A percentile compares a stretch with the other conserved stretches of the same genome.
Conservation (phyloP, 2,888 invertebrate species). For the Ophion obscuratus region DNA sequence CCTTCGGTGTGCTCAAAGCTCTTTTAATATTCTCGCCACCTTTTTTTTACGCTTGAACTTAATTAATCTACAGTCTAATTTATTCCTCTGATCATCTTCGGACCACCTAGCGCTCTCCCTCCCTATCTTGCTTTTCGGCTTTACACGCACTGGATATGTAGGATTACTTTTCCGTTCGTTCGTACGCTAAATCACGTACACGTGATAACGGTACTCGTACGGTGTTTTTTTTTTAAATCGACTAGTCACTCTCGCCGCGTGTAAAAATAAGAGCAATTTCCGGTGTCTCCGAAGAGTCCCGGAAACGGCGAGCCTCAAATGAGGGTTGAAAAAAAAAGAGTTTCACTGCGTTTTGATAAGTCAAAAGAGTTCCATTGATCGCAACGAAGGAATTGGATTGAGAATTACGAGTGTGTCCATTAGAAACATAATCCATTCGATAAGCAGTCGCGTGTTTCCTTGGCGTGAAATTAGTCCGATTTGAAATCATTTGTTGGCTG, state of each 20-base stretch:
- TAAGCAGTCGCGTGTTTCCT: not conserved
- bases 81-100: constrained; percentile 51
- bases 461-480: constrained; percentile 13
- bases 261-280: constrained; percentile 24
- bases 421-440: not conserved
- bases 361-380: constrained; percentile 1
- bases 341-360: not conserved
- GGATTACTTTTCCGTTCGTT: constrained; percentile 47
- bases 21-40: constrained; percentile 36
- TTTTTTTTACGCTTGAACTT: constrained; percentile 44
- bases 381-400: not conserved
- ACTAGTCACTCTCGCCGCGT: constrained; percentile 13
- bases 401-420: constrained; percentile 8
- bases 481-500: not conserved
- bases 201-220: not conserved
- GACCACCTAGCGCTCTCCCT: constrained; percentile 15
- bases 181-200: constrained; percentile 23
- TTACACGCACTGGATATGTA: constrained; percentile 63
- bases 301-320: constrained; percentile 9
- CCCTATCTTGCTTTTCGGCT: constrained; percentile 39
- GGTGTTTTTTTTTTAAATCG: constrained; percentile 12
- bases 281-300: constrained; percentile 8
- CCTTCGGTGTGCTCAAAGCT: constrained; percentile 58
- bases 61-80: constrained; percentile 54
- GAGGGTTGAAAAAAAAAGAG: not conserved